Base-by-base conservation (phyloP, 2,797 vertebrate genomes). In the Sitta carolinensis region DNA sequence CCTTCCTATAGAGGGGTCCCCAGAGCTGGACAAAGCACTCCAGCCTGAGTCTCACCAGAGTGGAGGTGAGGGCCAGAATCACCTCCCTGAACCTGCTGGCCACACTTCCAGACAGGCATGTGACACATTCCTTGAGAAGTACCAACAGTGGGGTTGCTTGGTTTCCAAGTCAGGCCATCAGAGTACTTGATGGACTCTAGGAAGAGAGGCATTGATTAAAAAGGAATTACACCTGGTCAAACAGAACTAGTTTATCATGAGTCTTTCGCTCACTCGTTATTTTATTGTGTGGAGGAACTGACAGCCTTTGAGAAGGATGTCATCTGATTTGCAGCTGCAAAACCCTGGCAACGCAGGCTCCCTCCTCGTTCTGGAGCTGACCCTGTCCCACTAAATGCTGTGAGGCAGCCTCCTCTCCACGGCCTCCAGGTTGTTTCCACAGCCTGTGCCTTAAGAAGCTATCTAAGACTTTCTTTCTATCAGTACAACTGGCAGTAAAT, bases 321-420 rank as follows among this genome's bases (percentile, higher is more conserved):
- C 1, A 18, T 54, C 55, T 79, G 77, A 66, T 73, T 48, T 87
- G 20, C 20, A 78, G 2, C 27, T 58, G 51, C 36, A 36, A 18
- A 54, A 52, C 7, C 0, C 20, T 69, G 59, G 32, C 36, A 29
- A 32, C 0, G 0, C 25, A 52, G 45, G 27, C 1, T 4, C 17
- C 14, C 14, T 73, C 3, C 18, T 75, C 2, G 0, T 40, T 67
- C 75, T 66, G 63, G 58, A 90, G 47, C 40, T 90, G 74, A 27
- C 25, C 25, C 36, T 27, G 4, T 34, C 27, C 43, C 26, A 29
- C 13, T 76, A 13, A 79, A 51, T 20, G 15, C 52, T 62, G 11
- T 45, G 43, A 68, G 72, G 20, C 5, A 45, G 47, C 14, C 34
- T 66, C 23, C 36, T 66, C 47, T 88, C 48, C 45, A 16, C 3